Conservation (phyloP, 2,797 vertebrate species). For the Schizopygopsis pylzovi region DNA sequence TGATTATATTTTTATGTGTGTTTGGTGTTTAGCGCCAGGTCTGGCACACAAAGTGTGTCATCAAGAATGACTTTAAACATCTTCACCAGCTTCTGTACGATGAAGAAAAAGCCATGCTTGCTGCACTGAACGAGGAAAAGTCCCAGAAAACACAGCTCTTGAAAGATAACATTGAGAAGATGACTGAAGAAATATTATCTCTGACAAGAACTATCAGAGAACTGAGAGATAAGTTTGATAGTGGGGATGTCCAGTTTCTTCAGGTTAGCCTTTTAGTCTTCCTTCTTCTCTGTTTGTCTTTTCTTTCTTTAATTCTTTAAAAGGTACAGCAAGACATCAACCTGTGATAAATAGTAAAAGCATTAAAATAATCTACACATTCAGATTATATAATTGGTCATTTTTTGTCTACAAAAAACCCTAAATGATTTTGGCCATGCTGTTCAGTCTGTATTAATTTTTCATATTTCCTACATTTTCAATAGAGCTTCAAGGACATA, state of each 20-base stretch:
- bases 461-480: background rate
- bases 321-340: background rate
- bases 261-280: conserved; percentile 25
- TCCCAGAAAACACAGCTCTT: conserved; percentile 1
- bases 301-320: background rate
- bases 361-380: background rate
- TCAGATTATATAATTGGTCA: background rate
- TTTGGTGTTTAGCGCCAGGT: conserved; percentile 29
- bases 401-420: background rate
- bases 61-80: conserved; percentile 27
- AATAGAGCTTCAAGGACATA: conserved; percentile 47
- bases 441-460: background rate
- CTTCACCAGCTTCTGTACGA: conserved; percentile 34
- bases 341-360: background rate
- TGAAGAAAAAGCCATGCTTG: conserved; percentile 31
- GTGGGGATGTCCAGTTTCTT: conserved; percentile 8
- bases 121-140: conserved; percentile 1
- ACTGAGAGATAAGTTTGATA: background rate
- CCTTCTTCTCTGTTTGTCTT: background rate
- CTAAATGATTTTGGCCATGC: background rate
- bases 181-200: background rate
- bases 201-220: background rate
- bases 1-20: background rate
- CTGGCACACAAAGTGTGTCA: conserved; percentile 1
- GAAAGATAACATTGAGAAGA: background rate